Evolutionary conservation across 2,888 invertebrate genomes (phyloP).

Genomic region (Spilosoma lubricipeda): DNA sequence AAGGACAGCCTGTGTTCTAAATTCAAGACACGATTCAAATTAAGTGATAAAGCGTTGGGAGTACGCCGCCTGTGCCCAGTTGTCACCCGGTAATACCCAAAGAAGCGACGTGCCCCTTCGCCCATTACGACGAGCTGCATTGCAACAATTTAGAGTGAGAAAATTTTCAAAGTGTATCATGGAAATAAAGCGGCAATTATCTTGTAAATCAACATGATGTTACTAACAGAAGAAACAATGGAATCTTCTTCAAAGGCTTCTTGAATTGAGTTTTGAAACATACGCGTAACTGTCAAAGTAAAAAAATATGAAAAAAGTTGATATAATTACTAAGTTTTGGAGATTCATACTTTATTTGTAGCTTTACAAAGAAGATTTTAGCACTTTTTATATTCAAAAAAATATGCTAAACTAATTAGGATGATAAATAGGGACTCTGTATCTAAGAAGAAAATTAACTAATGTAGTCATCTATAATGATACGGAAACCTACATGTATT

Average conservation of each 20-base stretch:
- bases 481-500: not conserved
- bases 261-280: not conserved
- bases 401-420: not conserved
- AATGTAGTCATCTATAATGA: not conserved
- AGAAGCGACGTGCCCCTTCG: slow-evolving; percentile 60
- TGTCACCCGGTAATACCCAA: slow-evolving; percentile 70
- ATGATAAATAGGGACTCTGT: not conserved
- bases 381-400: not conserved
- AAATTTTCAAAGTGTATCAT: slow-evolving; percentile 39
- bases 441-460: not conserved
- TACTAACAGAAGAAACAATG: not conserved
- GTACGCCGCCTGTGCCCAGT: slow-evolving; percentile 66
- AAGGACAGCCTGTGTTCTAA: slow-evolving; percentile 61
- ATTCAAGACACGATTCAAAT: slow-evolving; percentile 82
- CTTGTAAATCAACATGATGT: slow-evolving; percentile 9
- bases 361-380: not conserved
- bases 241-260: not conserved
- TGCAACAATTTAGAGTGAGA: slow-evolving; percentile 49
- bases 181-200: slow-evolving; percentile 43
- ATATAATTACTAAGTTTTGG: not conserved
- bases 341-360: not conserved
- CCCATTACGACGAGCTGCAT: slow-evolving; percentile 54
- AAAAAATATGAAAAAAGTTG: not conserved
- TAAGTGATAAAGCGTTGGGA: slow-evolving; percentile 80
- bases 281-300: not conserved